These are phyloP conservation scores for Drosophila nikananu DNA, from an alignment of 1,140 invertebrate species.

Conservation along the genomic window DNA sequence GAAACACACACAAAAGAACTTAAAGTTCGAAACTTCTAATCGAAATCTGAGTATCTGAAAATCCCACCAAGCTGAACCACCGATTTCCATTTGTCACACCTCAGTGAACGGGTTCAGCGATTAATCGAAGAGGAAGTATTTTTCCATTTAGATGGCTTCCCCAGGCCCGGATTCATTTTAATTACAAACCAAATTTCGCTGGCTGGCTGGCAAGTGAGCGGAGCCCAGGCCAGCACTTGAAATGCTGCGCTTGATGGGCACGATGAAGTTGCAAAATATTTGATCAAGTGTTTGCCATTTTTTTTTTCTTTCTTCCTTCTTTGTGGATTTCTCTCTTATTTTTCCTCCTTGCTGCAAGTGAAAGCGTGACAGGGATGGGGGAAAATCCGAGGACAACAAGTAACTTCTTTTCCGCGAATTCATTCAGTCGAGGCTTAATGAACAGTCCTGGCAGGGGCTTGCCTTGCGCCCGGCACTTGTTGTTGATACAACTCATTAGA, in stretches of 20 bases:
- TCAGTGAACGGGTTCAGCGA: slow-evolving; percentile 66
- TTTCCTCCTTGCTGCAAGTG: slow-evolving; percentile 57
- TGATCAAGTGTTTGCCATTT: slow-evolving; percentile 77
- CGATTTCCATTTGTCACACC: slow-evolving; percentile 54
- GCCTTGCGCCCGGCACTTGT: slow-evolving; percentile 53
- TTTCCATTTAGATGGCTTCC: slow-evolving; percentile 58
- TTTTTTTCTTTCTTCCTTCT: slow-evolving; percentile 26
- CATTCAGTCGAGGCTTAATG: slow-evolving; percentile 80
- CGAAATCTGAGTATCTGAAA: neutral
- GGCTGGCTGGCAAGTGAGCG: slow-evolving; percentile 72
- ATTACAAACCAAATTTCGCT: slow-evolving; percentile 79
- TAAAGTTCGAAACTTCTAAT: slow-evolving; percentile 33
- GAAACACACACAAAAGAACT: slow-evolving; percentile 21
- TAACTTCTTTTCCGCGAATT: slow-evolving; percentile 82
- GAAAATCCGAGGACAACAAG: slow-evolving; percentile 50
- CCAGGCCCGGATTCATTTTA: slow-evolving; percentile 65
- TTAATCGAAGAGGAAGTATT: slow-evolving; percentile 65
- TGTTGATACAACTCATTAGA: slow-evolving; percentile 84
- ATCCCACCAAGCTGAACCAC: neutral
- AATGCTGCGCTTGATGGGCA: slow-evolving; percentile 63
- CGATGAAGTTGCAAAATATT: slow-evolving; percentile 83
- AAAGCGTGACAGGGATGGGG: slow-evolving; percentile 27
- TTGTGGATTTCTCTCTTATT: slow-evolving; percentile 9
- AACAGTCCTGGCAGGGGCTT: slow-evolving; percentile 61
- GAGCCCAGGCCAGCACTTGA: slow-evolving; percentile 48